These are phyloP conservation scores for Limenitis arthemis DNA, from an alignment of 2,888 invertebrate species.

Conservation along the genomic window DNA sequence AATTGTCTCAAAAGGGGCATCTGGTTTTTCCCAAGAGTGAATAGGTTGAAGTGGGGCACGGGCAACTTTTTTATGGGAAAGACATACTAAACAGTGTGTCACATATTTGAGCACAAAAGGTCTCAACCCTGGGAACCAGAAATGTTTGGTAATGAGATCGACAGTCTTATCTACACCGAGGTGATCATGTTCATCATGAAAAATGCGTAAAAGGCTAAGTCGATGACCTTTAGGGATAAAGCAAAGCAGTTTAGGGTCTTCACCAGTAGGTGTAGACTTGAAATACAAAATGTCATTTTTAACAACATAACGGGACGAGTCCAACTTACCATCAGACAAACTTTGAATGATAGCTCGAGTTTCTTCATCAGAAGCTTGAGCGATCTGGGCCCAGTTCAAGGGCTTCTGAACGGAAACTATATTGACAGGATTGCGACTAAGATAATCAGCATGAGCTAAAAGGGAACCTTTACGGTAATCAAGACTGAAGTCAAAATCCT, in stretches of 20 bases:
- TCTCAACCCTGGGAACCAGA: no score
- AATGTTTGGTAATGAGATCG: no score
- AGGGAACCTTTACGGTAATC: slow-evolving; percentile 14
- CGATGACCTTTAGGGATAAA: slow-evolving; percentile 23
- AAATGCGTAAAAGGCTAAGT: slow-evolving; percentile 17
- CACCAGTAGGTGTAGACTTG: slow-evolving; percentile 11
- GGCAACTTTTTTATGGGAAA: neutral
- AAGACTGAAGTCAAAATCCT: slow-evolving; percentile 18
- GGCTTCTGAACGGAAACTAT: slow-evolving; percentile 12
- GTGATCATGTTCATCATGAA: slow-evolving; percentile 20
- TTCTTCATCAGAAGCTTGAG: slow-evolving; percentile 19
- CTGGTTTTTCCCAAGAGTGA: neutral
- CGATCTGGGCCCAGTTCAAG: slow-evolving; percentile 21
- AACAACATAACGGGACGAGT: slow-evolving; percentile 2
- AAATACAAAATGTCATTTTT: slow-evolving; percentile 16
- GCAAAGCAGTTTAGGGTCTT: slow-evolving; percentile 11
- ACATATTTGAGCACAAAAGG: no score
- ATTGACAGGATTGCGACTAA: slow-evolving; percentile 26
- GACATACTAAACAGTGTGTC: neutral
- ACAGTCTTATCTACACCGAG: neutral
- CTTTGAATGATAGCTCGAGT: slow-evolving; percentile 10
- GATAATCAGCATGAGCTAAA: slow-evolving; percentile 29
- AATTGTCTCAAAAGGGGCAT: neutral
- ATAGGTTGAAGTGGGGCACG: neutral
- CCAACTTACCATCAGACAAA: slow-evolving; percentile 10